phyloP scores from a whole-genome alignment of 2,113 vertebrate genomes.

The Indicator maculatus region DNA sequence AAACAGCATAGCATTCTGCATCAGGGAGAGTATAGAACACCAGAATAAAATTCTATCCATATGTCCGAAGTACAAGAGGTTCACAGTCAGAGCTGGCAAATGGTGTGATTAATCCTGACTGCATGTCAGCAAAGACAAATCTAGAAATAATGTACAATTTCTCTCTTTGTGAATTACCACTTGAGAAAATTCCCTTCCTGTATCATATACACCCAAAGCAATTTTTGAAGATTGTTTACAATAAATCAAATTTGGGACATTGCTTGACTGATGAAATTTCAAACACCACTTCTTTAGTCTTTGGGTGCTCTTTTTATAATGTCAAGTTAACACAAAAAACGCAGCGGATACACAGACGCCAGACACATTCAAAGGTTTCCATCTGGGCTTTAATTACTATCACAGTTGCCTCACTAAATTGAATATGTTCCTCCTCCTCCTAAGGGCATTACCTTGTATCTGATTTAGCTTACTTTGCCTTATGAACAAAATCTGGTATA shows the following conservation, averaged over 20 bases:
- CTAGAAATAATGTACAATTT: constrained; percentile 61
- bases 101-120: constrained; percentile 60
- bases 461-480: constrained; percentile 64
- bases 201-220: constrained; percentile 37
- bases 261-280: constrained; percentile 69
- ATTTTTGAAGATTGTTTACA: constrained; percentile 62
- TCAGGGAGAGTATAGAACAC: constrained; percentile 12
- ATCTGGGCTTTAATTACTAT: constrained; percentile 64
- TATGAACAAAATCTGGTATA: constrained; percentile 64
- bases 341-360: constrained; percentile 15
- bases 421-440: constrained; percentile 34
- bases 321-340: constrained; percentile 66
- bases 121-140: constrained; percentile 62
- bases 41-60: constrained; percentile 52
- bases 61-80: constrained; percentile 55
- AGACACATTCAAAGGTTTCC: constrained; percentile 63
- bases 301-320: constrained; percentile 60
- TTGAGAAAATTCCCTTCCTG: constrained; percentile 39
- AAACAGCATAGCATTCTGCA: background rate
- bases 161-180: constrained; percentile 54
- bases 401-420: constrained; percentile 61
- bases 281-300: constrained; percentile 57
- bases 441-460: constrained; percentile 54
- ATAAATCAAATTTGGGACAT: constrained; percentile 62
- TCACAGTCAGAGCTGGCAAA: constrained; percentile 52